Base-by-base conservation (phyloP, 2,797 vertebrate species). In the Cossypha heuglini region DNA sequence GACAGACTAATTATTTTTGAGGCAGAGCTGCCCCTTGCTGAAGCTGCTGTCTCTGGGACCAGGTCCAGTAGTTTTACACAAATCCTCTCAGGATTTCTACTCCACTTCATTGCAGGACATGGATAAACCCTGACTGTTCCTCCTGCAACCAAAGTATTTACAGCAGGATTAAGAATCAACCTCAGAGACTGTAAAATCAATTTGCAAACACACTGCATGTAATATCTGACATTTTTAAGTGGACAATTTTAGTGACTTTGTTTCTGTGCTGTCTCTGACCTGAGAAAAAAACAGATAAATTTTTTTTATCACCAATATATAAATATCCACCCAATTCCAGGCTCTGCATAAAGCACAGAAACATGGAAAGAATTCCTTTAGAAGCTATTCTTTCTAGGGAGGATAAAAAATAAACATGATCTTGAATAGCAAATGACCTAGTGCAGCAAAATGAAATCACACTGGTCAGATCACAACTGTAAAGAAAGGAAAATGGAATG, bases 381-480 rank as follows among this genome's bases (percentile, higher is more conserved):
- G 51, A 62, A 26, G 26, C 31, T 84, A 16, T 49, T 86, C 61
- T 42, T 76, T 62, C 63, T 12, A 29, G 48, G 46, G 9, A 63
- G 14, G 37, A 55, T 62, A 68, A 78, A 80, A 94, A 72, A 17
- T 11, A 76, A 91, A 59, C 13, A 84, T 52, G 68, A 69, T 46
- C 89, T 78, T 38, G 72, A 55, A 58, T 51, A 93, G 85, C 77
- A 94, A 83, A 94, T 88, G 93, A 94, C 91, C 92, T 37, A 94
- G 92, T 90, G 91, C 92, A 93, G 94, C 85, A 90, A 94, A 93
- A 90, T 66, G 90, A 94, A 95, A 94, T 90, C 82, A 93, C 90
- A 88, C 85, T 18, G 89, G 85, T 96, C 91, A 88, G 89, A 72
- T 92, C 89, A 93, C 54, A 10, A 78, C 1, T 88, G 66, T 49